Evolutionary conservation across 2,888 invertebrate genomes (phyloP), one percentile per base, ranked within the genome.

Genomic region (Podotricha telesiphe): DNA sequence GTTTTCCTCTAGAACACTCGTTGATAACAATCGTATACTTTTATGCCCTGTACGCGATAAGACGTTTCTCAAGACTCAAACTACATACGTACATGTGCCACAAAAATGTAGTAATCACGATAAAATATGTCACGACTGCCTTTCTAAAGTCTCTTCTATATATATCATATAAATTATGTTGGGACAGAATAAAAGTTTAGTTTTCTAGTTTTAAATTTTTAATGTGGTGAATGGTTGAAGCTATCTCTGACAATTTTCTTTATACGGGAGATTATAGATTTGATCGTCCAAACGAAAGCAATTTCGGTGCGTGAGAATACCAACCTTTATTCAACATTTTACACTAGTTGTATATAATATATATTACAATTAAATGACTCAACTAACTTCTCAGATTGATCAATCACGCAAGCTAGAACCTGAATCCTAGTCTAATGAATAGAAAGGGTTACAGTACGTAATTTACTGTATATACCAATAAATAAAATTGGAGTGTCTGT

Each of bases 31-130:
- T 74, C 76, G 61, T 71, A 70, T 69, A 75, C 65, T 66, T 74
- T 74, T 72, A 72, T 69, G 65, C 34, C 68, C 67, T 67, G 65
- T 70, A 71, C 63, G 58, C 75, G 76, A 77, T 77, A 75, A 71
- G 67, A 68, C 61, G 64, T 73, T 75, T 78, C 78, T 74, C 75
- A 75, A 73, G 74, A 77, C 59, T 47, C 17, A 7, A 61, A 42
- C 63, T 42, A 37, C 20, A 47, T 28, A 67, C 51, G 13, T 66
- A 42, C 64, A 62, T 68, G 72, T 63, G 62, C 37, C 67, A 65
- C 53, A 71, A 74, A 71, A 73, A 72, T 68, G 72, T 70, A 69
- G 67, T 66, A 68, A 75, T 76, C 76, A 72, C 69, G 75, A 76
- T 76, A 68, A 67, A 65, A 72, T 62, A 62, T 70, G 74, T 75